These are phyloP conservation scores for Oithona nana DNA, from an alignment of 2,888 invertebrate species.

Conservation along the genomic window DNA sequence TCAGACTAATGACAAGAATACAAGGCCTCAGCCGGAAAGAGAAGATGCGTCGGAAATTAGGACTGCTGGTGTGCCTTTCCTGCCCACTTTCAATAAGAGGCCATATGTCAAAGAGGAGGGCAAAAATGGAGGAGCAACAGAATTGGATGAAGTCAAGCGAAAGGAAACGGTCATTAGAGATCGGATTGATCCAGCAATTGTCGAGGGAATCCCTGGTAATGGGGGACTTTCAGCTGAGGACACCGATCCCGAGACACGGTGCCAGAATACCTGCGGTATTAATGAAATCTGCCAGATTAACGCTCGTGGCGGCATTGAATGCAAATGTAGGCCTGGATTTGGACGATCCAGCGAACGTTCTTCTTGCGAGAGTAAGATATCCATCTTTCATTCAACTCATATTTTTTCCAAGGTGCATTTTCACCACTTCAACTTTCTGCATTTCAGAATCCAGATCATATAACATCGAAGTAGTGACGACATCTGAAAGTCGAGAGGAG, in stretches of 20 bases:
- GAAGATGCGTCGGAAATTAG: neutral
- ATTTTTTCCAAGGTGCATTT: too few relatives aligned
- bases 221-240: constrained; percentile 13
- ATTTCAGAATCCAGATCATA: constrained; percentile 10
- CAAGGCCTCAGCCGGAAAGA: neutral
- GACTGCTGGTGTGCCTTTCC: neutral
- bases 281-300: constrained; percentile 14
- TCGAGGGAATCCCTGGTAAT: constrained; percentile 14
- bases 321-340: constrained; percentile 15
- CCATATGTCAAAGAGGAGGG: too few relatives aligned
- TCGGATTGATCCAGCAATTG: constrained; percentile 6
- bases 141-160: neutral
- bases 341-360: neutral
- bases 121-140: too few relatives aligned
- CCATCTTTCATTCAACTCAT: too few relatives aligned
- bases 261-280: constrained; percentile 9
- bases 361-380: constrained; percentile 16
- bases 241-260: constrained; percentile 11
- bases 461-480: constrained; percentile 14
- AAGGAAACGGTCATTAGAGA: neutral
- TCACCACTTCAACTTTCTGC: too few relatives aligned
- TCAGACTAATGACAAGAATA: neutral
- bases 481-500: constrained; percentile 10
- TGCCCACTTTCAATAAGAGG: neutral
- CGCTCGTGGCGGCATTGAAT: neutral